phyloP scores from a whole-genome alignment of 2,113 vertebrate genomes.

The Callionymus lyra region DNA sequence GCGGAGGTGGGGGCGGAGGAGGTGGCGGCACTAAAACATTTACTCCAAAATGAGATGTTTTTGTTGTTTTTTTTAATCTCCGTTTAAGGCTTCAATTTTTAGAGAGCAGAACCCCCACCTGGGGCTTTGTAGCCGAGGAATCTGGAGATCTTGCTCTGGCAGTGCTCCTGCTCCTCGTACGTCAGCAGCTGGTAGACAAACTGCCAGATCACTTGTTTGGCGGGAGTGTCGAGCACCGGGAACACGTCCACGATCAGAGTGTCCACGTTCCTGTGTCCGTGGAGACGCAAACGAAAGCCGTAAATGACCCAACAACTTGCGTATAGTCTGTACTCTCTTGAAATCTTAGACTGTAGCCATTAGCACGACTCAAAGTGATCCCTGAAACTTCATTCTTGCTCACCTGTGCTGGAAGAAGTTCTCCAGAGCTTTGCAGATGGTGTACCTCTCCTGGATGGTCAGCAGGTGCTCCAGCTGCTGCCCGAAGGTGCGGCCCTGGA shows the following conservation, averaged over 20 bases:
- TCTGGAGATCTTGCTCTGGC: slow-evolving; percentile 90
- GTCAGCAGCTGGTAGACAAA: slow-evolving; percentile 97
- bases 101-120: slow-evolving; percentile 32
- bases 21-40: slow-evolving; percentile 31
- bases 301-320: background rate
- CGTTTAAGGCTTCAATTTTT: no score
- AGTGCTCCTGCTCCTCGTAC: slow-evolving; percentile 93
- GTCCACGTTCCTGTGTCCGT: slow-evolving; percentile 81
- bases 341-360: no score
- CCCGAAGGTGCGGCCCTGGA: slow-evolving; percentile 91
- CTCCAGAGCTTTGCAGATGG: slow-evolving; percentile 87
- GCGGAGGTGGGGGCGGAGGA: slow-evolving; percentile 53
- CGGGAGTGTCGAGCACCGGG: slow-evolving; percentile 90
- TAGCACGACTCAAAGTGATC: no score
- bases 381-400: slow-evolving; percentile 7
- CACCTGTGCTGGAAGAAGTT: slow-evolving; percentile 94
- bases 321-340: no score
- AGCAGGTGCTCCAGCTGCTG: slow-evolving; percentile 96
- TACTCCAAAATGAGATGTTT: no score
- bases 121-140: slow-evolving; percentile 86
- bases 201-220: slow-evolving; percentile 97
- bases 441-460: slow-evolving; percentile 84
- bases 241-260: slow-evolving; percentile 93
- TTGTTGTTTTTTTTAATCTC: no score
- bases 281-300: slow-evolving; percentile 14